Conservation (phyloP, 2,797 vertebrate species). For the Sandelia bainsii region DNA sequence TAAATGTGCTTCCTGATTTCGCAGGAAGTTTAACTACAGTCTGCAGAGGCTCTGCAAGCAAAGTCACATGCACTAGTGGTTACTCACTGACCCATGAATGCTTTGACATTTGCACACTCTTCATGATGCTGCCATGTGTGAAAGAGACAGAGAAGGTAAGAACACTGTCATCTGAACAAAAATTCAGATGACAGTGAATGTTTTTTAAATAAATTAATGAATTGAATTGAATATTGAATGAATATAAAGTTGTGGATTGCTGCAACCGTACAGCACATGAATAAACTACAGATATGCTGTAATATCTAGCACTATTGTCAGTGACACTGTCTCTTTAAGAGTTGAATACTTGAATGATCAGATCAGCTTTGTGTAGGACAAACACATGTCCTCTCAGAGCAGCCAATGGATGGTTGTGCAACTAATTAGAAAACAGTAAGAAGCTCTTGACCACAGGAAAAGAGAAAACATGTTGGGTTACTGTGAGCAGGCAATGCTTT, state of each 20-base stretch:
- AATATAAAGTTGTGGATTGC: no score
- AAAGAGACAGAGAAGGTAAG: constrained; percentile 65
- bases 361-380: constrained; percentile 66
- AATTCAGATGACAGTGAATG: background rate
- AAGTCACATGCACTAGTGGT: constrained; percentile 8
- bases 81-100: constrained; percentile 7
- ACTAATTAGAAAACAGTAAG: constrained; percentile 70
- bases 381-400: constrained; percentile 63
- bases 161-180: background rate
- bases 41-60: background rate
- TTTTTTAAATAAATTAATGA: background rate
- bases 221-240: no score
- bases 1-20: constrained; percentile 59
- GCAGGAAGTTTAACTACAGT: constrained; percentile 36
- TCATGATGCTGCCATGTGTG: constrained; percentile 1
- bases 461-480: constrained; percentile 52
- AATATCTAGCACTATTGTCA: background rate
- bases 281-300: background rate
- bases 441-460: constrained; percentile 54
- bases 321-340: constrained; percentile 22
- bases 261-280: background rate
- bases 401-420: constrained; percentile 57
- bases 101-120: background rate
- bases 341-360: constrained; percentile 66
- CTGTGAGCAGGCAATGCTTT: constrained; percentile 42